phyloP scores from a whole-genome alignment of 2,113 vertebrate genomes.

The Cairina moschata region DNA sequence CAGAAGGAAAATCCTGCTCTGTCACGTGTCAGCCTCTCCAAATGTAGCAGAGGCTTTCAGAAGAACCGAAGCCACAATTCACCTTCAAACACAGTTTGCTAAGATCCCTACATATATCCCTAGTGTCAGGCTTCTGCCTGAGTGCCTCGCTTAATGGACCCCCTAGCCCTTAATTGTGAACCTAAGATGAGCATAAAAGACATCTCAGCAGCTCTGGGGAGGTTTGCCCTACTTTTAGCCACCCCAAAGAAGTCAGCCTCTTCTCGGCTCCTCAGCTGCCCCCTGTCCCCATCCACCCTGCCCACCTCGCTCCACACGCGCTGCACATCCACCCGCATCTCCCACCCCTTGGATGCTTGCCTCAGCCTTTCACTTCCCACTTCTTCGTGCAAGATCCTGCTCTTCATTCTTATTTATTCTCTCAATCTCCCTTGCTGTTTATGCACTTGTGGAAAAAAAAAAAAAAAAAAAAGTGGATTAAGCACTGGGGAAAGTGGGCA shows the following conservation, averaged over 20 bases:
- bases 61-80: background rate
- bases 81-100: background rate
- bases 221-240: background rate
- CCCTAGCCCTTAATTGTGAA: background rate
- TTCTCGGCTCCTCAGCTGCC: background rate
- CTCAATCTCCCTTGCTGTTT: background rate
- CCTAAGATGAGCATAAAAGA: background rate
- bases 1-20: background rate
- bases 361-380: background rate
- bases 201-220: background rate
- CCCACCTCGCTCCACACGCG: accelerated
- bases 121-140: background rate
- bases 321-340: accelerated
- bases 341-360: background rate
- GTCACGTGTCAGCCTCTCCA: background rate
- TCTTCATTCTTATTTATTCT: background rate
- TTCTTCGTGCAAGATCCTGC: background rate
- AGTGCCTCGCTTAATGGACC: background rate
- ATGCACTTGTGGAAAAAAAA: background rate
- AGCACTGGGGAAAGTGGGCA: background rate
- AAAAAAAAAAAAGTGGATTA: background rate
- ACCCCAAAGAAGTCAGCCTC: background rate
- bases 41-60: background rate
- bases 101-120: background rate
- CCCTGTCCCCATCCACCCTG: background rate